Evolutionary conservation across 2,888 invertebrate genomes (phyloP).

Genomic region (Eupithecia abbreviata): DNA sequence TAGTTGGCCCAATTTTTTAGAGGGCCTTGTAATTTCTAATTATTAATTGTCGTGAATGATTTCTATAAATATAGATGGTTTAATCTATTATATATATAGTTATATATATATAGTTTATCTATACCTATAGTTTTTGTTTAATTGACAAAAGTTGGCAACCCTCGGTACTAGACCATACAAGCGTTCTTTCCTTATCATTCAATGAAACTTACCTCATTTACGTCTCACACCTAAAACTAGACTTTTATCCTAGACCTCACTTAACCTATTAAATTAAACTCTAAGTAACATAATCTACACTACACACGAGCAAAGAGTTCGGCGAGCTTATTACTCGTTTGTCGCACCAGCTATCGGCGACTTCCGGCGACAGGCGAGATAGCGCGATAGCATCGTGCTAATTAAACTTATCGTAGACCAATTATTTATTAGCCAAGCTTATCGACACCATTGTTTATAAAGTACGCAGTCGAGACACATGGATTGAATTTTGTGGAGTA

Average conservation of each 20-base stretch:
- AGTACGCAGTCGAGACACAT: slow-evolving; percentile 56
- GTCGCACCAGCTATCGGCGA: slow-evolving; percentile 49
- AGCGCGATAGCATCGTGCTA: slow-evolving; percentile 72
- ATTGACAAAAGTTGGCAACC: no score
- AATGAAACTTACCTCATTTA: not conserved
- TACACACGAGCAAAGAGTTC: slow-evolving; percentile 38
- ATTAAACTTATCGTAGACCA: slow-evolving; percentile 80
- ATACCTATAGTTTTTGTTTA: no score
- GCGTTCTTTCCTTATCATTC: not conserved
- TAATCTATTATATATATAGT: no score
- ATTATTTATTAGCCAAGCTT: slow-evolving; percentile 78
- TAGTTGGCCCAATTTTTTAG: no score
- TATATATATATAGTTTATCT: no score
- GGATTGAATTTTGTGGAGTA: not conserved
- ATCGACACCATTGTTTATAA: slow-evolving; percentile 75
- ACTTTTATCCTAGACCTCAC: not conserved
- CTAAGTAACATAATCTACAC: not conserved
- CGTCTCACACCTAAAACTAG: not conserved
- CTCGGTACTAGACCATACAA: no score
- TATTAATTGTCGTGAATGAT: no score
- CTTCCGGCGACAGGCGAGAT: slow-evolving; percentile 71
- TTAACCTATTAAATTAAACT: not conserved
- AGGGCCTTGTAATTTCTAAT: no score
- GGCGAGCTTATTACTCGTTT: slow-evolving; percentile 51
- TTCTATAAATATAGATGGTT: no score